A percentile compares a stretch with the other conserved stretches of the same genome.
phyloP scores from a whole-genome alignment of 2,888 invertebrate genomes.

The Archips xylosteana region DNA sequence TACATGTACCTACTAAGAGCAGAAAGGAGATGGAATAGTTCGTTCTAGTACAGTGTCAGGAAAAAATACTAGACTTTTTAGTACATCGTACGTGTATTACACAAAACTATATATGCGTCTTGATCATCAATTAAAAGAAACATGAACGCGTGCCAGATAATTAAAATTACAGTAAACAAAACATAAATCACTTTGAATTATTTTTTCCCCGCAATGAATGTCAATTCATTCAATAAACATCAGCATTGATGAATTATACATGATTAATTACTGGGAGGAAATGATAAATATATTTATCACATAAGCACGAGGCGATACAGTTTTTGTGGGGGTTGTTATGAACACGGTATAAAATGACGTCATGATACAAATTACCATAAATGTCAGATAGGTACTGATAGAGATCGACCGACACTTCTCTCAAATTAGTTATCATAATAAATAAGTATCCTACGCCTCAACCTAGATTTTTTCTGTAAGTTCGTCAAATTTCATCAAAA shows the following conservation, averaged over 20 bases:
- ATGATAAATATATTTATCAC: neutral
- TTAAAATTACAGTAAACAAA: neutral
- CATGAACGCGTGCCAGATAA: neutral
- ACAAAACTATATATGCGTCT: neutral
- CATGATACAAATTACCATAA: neutral
- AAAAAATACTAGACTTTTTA: too few relatives aligned
- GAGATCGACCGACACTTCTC: too few relatives aligned
- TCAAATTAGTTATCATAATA: too few relatives aligned
- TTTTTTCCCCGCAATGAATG: neutral
- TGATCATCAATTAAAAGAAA: neutral
- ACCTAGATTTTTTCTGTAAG: too few relatives aligned
- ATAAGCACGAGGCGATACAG: neutral
- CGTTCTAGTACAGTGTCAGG: too few relatives aligned
- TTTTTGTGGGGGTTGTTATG: neutral
- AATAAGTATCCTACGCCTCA: too few relatives aligned
- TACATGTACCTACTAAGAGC: too few relatives aligned
- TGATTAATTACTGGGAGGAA: neutral
- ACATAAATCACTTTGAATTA: neutral
- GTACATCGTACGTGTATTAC: too few relatives aligned
- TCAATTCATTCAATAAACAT: conserved; percentile 5
- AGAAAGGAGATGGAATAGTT: too few relatives aligned
- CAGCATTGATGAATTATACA: neutral
- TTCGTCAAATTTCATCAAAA: too few relatives aligned
- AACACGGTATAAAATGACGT: neutral
- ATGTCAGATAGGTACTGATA: too few relatives aligned